Conservation (phyloP, 2,113 vertebrate genomes). For the Tragelaphus imberbis region DNA sequence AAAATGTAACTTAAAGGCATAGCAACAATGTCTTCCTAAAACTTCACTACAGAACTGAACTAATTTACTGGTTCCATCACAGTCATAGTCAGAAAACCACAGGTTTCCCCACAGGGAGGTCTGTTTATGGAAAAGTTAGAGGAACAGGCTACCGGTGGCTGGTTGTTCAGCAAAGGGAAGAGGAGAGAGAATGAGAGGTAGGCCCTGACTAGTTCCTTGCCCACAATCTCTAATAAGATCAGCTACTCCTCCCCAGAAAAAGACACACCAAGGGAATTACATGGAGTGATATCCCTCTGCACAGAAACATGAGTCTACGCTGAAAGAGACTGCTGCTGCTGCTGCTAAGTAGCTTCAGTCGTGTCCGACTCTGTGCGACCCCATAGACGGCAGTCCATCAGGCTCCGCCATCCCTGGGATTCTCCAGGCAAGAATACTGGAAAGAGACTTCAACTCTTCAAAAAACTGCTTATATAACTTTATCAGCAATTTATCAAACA, state of each 20-base stretch:
- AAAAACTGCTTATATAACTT: not conserved
- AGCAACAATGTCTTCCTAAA: not conserved
- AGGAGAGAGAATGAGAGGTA: not conserved
- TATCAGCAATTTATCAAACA: not conserved
- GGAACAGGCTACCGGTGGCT: not conserved
- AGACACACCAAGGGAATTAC: not conserved
- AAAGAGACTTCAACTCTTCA: not conserved
- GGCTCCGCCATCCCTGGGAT: too few species aligned
- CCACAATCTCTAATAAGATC: not conserved
- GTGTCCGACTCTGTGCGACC: too few species aligned
- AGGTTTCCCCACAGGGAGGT: not conserved
- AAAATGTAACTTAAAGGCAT: not conserved
- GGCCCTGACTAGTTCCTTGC: not conserved
- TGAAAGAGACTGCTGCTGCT: not conserved
- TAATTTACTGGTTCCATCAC: not conserved
- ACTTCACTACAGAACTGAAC: not conserved
- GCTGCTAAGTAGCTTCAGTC: too few species aligned
- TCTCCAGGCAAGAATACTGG: too few species aligned
- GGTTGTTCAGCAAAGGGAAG: not conserved
- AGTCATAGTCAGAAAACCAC: not conserved
- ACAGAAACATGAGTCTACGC: not conserved
- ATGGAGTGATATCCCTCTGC: not conserved
- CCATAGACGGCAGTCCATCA: too few species aligned
- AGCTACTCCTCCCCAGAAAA: not conserved
- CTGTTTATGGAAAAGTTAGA: not conserved